phyloP scores from a whole-genome alignment of 1,140 invertebrate genomes.

The Drosophila ogumai region DNA sequence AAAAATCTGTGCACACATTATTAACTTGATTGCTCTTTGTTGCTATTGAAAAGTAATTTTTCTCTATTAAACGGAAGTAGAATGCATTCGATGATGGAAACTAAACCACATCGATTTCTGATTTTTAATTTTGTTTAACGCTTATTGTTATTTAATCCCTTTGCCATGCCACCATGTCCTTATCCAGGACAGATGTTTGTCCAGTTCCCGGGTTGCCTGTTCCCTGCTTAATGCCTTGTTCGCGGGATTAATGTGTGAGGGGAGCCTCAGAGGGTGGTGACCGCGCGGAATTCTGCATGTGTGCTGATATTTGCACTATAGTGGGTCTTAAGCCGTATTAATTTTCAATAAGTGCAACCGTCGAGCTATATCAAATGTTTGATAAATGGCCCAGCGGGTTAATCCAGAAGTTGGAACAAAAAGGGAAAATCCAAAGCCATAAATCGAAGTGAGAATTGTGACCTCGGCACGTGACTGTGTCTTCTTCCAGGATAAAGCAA shows the following conservation, averaged over 20 bases:
- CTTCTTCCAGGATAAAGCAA: slow-evolving; percentile 3
- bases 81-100: neutral
- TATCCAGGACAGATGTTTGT: slow-evolving; percentile 63
- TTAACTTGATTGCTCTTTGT: slow-evolving; percentile 46
- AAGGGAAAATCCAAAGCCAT: neutral
- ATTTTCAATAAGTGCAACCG: slow-evolving; percentile 79
- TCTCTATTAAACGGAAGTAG: slow-evolving; percentile 56
- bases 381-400: slow-evolving; percentile 69
- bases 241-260: slow-evolving; percentile 61
- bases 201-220: slow-evolving; percentile 30
- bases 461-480: slow-evolving; percentile 48
- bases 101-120: neutral
- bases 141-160: slow-evolving; percentile 76
- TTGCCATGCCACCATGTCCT: slow-evolving; percentile 38
- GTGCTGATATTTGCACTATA: slow-evolving; percentile 77
- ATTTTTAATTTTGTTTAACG: slow-evolving; percentile 41
- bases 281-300: slow-evolving; percentile 45
- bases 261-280: slow-evolving; percentile 21
- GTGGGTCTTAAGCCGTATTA: slow-evolving; percentile 76
- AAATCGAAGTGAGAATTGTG: neutral
- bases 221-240: slow-evolving; percentile 62
- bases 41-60: slow-evolving; percentile 66
- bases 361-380: slow-evolving; percentile 69
- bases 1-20: slow-evolving; percentile 72
- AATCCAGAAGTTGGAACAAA: slow-evolving; percentile 23